Conservation (phyloP, 2,797 vertebrate genomes). For the Ambastaia sidthimunki region DNA sequence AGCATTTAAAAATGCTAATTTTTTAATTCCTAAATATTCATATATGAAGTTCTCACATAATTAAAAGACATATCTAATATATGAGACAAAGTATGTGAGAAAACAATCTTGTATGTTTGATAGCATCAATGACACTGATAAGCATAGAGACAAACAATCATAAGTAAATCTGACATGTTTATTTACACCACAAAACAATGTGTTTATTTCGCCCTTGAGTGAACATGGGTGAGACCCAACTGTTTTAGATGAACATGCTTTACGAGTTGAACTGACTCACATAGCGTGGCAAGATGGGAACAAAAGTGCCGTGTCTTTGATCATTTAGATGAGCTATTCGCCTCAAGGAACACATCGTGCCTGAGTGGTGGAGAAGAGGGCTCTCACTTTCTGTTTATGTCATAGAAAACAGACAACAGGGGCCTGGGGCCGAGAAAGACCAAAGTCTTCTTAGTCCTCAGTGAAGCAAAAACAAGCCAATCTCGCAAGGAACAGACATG, state of each 20-base stretch:
- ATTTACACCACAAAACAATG: background rate
- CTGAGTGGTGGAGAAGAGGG: conserved; percentile 26
- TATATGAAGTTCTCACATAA: background rate
- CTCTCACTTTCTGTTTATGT: conserved; percentile 42
- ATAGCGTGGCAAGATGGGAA: conserved; percentile 12
- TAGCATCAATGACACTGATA: background rate
- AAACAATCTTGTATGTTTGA: background rate
- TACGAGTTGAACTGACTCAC: conserved; percentile 26
- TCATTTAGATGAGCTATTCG: conserved; percentile 33
- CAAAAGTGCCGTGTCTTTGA: conserved; percentile 43
- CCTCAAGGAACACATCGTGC: conserved; percentile 32
- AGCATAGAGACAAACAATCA: conserved; percentile 2
- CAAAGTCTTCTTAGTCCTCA: conserved; percentile 23
- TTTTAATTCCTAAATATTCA: background rate
- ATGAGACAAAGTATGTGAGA: too few species aligned
- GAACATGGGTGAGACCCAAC: conserved; percentile 12
- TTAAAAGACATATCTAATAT: background rate
- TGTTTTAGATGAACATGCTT: conserved; percentile 17
- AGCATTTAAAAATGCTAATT: background rate
- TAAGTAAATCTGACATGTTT: conserved; percentile 9
- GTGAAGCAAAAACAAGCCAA: conserved; percentile 26
- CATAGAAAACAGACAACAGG: conserved; percentile 11
- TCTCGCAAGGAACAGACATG: conserved; percentile 6
- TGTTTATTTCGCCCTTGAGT: conserved; percentile 16
- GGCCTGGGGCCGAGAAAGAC: background rate